Conservation (phyloP, 2,797 vertebrate genomes). For the Chelonia mydas region DNA sequence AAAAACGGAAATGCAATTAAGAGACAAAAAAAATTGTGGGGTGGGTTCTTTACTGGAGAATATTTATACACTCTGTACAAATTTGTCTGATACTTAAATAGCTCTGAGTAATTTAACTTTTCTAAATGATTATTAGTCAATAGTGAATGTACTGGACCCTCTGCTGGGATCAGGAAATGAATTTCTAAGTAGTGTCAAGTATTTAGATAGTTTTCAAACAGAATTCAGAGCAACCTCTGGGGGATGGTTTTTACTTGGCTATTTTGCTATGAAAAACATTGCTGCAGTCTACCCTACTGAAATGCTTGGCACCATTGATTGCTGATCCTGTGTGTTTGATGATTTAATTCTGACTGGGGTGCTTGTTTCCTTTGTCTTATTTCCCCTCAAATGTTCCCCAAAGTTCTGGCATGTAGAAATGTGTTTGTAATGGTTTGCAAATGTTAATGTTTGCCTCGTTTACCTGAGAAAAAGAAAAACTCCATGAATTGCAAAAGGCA, state of each 20-base stretch:
- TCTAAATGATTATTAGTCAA: slow-evolving; percentile 75
- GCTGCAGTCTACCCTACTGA: slow-evolving; percentile 19
- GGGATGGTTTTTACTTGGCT: slow-evolving; percentile 63
- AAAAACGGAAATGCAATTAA: slow-evolving; percentile 32
- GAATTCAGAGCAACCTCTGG: slow-evolving; percentile 62
- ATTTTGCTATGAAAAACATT: slow-evolving; percentile 58
- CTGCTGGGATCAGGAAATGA: slow-evolving; percentile 66
- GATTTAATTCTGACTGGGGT: slow-evolving; percentile 15
- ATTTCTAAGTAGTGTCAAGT: slow-evolving; percentile 61
- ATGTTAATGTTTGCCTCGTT: background rate
- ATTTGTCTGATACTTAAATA: slow-evolving; percentile 70
- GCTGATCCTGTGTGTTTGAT: background rate
- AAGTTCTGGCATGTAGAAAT: background rate
- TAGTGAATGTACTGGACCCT: slow-evolving; percentile 45
- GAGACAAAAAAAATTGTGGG: slow-evolving; percentile 32
- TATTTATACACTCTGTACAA: slow-evolving; percentile 36
- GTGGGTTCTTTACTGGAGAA: slow-evolving; percentile 16
- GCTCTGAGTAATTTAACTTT: slow-evolving; percentile 73
- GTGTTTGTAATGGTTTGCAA: background rate
- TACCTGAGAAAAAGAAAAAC: background rate
- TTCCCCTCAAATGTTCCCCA: background rate
- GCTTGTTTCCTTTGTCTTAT: slow-evolving; percentile 10
- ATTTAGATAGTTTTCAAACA: slow-evolving; percentile 66
- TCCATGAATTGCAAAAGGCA: background rate
- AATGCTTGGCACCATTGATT: background rate